Conservation (phyloP, 2,113 vertebrate species). For the Kobus ellipsiprymnus region DNA sequence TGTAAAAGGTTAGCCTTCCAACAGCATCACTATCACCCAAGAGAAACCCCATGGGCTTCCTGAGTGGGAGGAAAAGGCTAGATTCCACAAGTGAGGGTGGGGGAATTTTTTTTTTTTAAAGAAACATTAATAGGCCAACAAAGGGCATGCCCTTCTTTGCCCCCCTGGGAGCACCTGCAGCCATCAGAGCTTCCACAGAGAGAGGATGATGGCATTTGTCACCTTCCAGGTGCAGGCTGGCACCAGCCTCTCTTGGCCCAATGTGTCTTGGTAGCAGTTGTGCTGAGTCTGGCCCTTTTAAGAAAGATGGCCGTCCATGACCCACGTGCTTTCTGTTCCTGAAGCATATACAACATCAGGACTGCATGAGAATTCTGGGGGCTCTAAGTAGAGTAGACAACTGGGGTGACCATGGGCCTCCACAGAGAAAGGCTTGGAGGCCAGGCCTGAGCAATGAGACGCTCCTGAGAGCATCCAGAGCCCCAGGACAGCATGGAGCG, state of each 20-base stretch:
- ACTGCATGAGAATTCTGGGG: neutral
- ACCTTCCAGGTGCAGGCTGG: neutral
- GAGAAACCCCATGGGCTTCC: neutral
- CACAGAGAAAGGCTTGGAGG: neutral
- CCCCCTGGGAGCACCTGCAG: neutral
- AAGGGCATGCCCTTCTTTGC: neutral
- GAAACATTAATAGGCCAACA: neutral
- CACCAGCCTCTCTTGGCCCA: neutral
- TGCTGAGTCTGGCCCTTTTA: too few species aligned
- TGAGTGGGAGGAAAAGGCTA: neutral
- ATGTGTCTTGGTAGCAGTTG: neutral
- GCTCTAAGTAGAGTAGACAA: neutral
- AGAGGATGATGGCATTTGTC: too few species aligned
- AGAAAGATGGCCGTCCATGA: neutral
- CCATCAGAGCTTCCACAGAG: neutral
- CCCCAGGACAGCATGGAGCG: neutral
- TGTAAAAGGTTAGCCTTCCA: neutral
- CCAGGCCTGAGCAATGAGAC: rapidly evolving
- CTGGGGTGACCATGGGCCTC: neutral
- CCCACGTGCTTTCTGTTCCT: neutral
- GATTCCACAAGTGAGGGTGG: neutral
- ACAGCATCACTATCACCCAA: neutral
- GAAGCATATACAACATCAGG: too few species aligned
- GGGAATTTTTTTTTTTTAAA: neutral
- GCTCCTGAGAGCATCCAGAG: neutral